phyloP scores from a whole-genome alignment of 2,888 invertebrate genomes.

The Hofmannophila pseudospretella region DNA sequence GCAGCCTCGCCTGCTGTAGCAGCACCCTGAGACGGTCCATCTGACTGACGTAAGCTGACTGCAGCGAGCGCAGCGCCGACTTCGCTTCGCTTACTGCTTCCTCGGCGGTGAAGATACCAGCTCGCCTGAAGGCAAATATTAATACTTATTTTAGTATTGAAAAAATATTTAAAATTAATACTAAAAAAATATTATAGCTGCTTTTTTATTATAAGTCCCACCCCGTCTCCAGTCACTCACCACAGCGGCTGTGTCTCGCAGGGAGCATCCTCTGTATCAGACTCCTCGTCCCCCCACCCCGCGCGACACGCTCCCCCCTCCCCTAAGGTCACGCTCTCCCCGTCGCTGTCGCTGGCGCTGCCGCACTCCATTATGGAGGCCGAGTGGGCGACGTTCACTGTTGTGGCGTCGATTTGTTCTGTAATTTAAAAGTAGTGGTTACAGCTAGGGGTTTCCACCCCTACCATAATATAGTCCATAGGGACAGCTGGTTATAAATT shows the following conservation, averaged over 20 bases:
- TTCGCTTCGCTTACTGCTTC: constrained; percentile 89
- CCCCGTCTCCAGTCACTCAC: no score
- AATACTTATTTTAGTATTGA: no score
- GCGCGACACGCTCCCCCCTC: constrained; percentile 33
- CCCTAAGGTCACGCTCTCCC: constrained; percentile 47
- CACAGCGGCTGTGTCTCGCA: constrained; percentile 49
- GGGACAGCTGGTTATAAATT: no score
- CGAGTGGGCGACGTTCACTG: constrained; percentile 49
- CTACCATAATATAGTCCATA: no score
- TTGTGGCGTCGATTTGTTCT: constrained; percentile 66
- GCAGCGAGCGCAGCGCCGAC: constrained; percentile 85
- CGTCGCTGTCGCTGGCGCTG: constrained; percentile 61
- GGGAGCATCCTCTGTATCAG: constrained; percentile 50
- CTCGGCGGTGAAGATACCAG: constrained; percentile 92
- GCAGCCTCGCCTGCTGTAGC: constrained; percentile 83
- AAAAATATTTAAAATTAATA: no score
- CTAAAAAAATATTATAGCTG: no score
- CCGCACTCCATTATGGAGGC: constrained; percentile 56
- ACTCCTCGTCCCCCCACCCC: constrained; percentile 27
- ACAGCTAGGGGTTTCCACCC: no score
- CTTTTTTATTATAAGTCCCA: no score
- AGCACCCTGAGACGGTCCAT: constrained; percentile 85
- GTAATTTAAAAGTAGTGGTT: no score
- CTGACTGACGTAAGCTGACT: constrained; percentile 89
- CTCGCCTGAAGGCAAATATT: constrained; percentile 89